Percentiles rank a stretch among this genome's conserved stretches.
phyloP scores from a whole-genome alignment of 2,113 vertebrate species.

The Cyphomyrus discorhynchus region DNA sequence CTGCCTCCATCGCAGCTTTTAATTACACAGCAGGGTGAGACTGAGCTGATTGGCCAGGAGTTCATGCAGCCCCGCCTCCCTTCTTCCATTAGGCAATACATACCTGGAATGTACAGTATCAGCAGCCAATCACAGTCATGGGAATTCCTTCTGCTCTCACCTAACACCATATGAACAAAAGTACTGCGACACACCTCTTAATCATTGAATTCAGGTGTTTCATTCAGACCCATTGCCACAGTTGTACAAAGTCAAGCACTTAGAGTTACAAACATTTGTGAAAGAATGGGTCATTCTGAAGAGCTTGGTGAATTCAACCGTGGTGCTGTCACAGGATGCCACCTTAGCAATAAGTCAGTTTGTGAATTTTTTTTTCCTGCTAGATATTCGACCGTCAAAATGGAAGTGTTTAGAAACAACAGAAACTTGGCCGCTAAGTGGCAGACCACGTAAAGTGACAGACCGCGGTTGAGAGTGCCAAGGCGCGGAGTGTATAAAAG shows the following conservation, averaged over 20 bases:
- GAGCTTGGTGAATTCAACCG: background rate
- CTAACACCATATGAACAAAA: background rate
- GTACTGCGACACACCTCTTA: background rate
- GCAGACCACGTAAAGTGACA: background rate
- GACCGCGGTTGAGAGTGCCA: background rate
- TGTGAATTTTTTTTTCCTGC: background rate
- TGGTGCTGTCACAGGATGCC: background rate
- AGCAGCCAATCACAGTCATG: background rate
- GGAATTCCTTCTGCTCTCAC: background rate
- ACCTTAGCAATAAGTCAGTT: background rate
- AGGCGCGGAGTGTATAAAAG: background rate
- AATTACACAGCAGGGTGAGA: background rate
- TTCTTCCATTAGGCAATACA: background rate
- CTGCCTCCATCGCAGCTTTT: background rate
- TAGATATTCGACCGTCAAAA: background rate
- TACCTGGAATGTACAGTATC: background rate
- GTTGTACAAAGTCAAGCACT: background rate
- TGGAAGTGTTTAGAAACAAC: background rate
- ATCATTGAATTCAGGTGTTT: background rate
- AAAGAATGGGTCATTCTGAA: background rate
- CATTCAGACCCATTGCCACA: background rate
- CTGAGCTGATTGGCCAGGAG: background rate
- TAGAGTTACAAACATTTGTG: background rate
- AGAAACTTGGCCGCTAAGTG: background rate
- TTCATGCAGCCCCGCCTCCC: background rate